Evolutionary conservation across 1,140 invertebrate species (phyloP).

Genomic region (Papilio machaon): DNA sequence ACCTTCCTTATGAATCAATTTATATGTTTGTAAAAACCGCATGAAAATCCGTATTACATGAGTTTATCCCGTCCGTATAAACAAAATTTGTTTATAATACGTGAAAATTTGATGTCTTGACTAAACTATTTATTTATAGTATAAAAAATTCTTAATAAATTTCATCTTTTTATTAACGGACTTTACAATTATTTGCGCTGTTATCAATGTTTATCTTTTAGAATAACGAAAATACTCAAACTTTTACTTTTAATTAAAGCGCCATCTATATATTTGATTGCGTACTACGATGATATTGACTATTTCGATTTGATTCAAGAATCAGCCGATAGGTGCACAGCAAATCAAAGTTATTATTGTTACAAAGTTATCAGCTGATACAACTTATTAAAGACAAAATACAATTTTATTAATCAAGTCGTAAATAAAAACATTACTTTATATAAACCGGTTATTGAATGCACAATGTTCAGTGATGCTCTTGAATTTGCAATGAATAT

Average conservation of each 20-base stretch:
- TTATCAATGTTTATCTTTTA: too few species aligned
- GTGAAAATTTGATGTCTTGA: too few species aligned
- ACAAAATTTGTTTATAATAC: not conserved
- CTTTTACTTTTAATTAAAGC: constrained; percentile 8
- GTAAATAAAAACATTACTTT: constrained; percentile 35
- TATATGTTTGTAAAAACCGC: not conserved
- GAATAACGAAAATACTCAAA: not conserved
- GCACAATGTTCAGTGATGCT: constrained; percentile 11
- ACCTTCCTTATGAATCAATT: not conserved
- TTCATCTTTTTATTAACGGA: too few species aligned
- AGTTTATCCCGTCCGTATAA: not conserved
- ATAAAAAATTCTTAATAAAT: too few species aligned
- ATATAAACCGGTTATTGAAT: constrained; percentile 17
- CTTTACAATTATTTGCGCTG: too few species aligned
- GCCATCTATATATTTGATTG: not conserved
- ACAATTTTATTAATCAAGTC: constrained; percentile 30
- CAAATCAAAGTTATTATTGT: constrained; percentile 29
- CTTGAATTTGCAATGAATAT: constrained; percentile 30
- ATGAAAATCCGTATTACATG: not conserved
- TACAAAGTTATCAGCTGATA: constrained; percentile 38
- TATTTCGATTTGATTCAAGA: not conserved
- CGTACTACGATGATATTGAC: not conserved
- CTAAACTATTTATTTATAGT: too few species aligned
- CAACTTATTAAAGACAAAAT: constrained; percentile 29
- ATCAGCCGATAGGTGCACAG: constrained; percentile 14